Base-by-base conservation (phyloP, 2,888 invertebrate genomes). In the Drosophila paracracens region DNA sequence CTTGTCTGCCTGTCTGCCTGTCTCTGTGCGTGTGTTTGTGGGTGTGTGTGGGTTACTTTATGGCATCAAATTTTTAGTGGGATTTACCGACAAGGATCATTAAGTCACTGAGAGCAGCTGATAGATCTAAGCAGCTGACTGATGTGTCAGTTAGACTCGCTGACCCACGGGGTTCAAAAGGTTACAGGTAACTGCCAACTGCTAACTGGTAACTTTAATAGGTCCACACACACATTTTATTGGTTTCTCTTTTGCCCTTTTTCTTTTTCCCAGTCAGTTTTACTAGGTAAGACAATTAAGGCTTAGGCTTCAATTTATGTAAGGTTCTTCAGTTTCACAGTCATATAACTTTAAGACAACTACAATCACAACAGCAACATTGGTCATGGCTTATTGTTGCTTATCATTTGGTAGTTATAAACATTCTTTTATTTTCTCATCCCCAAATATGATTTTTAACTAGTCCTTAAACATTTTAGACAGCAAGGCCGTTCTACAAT, bases 41-140 rank as follows among this genome's bases (percentile, higher is more conserved):
- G 31, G 59, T 36, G 33, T 63, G 64, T 70, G 74, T 82, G 74
- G 50, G 63, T 48, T 56, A 60, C 40, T 53, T 65, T 50, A 64
- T 58, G 56, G 71, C 25, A 70, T 70, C 54, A 50, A 59, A 63
- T 58, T 60, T 77, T 38, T 56, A 29, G 36, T 64, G 43, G 52
- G 63, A 58, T 48, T 57, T 74, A 51, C 71, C 56, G 85, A 76
- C 87, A 79, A 77, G 87, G 74, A 86, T 86, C 83, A 79, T 83
- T 79, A 86, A 70, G 60, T 73, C 40, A 46, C 38, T 33, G 40
- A 38, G 43, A 53, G 46, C 31, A 54, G 16, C 16, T 18, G 50
- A 25, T 63, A 60, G 67, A 54, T 57, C 61, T 69, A 40, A 38
- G 48, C 64, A 35, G 16, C 35, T 40, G 33, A 52, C 58, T 60